phyloP scores from a whole-genome alignment of 2,113 vertebrate species.

The Carollia perspicillata region DNA sequence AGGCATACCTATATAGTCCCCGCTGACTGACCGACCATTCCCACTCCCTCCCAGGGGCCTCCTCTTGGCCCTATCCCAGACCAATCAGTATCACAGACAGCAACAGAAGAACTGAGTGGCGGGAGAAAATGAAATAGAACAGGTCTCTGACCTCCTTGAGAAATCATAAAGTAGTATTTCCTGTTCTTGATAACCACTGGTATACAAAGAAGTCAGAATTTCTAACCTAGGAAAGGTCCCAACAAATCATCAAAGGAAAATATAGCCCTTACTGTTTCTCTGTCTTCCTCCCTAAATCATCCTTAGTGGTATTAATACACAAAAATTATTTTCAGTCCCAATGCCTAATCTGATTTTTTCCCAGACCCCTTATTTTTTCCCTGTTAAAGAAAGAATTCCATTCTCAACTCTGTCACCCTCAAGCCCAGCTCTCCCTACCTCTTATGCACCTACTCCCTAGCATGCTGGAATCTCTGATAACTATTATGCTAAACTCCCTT shows the following conservation, averaged over 20 bases:
- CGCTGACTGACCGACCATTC: not conserved
- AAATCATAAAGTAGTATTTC: not conserved
- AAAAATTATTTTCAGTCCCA: not conserved
- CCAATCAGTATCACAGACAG: not conserved
- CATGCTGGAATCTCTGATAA: not conserved
- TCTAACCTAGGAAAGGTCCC: slow-evolving; percentile 10
- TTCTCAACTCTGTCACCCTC: not conserved
- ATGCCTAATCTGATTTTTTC: not conserved
- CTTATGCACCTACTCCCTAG: not conserved
- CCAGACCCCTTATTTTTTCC: not conserved
- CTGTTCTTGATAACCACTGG: not conserved
- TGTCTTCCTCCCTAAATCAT: not conserved
- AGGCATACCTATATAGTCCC: not conserved
- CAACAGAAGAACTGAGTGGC: not conserved
- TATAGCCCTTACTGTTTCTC: not conserved
- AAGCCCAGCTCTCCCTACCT: not conserved
- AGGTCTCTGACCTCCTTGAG: not conserved
- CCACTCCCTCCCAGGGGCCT: not conserved
- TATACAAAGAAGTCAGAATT: slow-evolving; percentile 10
- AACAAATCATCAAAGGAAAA: slow-evolving; percentile 36
- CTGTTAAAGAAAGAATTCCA: not conserved
- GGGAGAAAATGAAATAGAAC: not conserved
- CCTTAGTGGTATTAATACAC: not conserved
- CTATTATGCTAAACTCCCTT: not conserved
- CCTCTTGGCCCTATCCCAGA: not conserved